Percentiles rank a stretch among this genome's conserved stretches.
Evolutionary conservation across 2,888 invertebrate species (phyloP).

Genomic region (Volucella bombylans): DNA sequence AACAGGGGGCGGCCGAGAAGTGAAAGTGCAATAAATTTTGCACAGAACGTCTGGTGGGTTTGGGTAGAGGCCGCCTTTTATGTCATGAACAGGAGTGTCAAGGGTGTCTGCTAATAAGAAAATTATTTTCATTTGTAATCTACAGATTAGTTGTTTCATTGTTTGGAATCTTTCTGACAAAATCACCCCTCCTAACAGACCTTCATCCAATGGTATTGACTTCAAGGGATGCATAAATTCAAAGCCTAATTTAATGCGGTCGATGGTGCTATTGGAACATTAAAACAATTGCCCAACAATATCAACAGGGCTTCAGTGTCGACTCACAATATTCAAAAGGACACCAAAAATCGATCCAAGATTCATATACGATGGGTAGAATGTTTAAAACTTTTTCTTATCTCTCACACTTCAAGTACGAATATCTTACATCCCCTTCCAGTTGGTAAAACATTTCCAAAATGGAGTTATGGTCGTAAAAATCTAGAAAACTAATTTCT

Average conservation of each 20-base stretch:
- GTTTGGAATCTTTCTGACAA: slow-evolving; percentile 60
- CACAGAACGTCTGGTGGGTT: slow-evolving; percentile 47
- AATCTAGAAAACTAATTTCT: slow-evolving; percentile 52
- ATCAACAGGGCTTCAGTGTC: slow-evolving; percentile 11
- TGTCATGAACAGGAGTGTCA: slow-evolving; percentile 46
- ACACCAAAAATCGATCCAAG: slow-evolving; percentile 56
- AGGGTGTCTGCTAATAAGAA: slow-evolving; percentile 47
- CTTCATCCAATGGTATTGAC: background rate
- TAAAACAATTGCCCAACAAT: slow-evolving; percentile 61
- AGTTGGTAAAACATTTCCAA: background rate
- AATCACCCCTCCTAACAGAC: background rate
- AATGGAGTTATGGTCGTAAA: slow-evolving; percentile 52
- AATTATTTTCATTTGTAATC: slow-evolving; percentile 71
- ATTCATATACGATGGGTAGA: slow-evolving; percentile 19
- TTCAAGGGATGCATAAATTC: slow-evolving; percentile 52
- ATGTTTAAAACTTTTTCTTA: slow-evolving; percentile 46
- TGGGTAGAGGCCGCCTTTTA: slow-evolving; percentile 36
- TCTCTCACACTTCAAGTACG: slow-evolving; percentile 17
- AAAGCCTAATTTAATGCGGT: slow-evolving; percentile 70
- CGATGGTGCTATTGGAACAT: slow-evolving; percentile 62
- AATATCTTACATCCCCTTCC: background rate
- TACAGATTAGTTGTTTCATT: slow-evolving; percentile 72
- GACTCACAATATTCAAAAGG: background rate
- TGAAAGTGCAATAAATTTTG: slow-evolving; percentile 72
- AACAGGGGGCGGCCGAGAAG: slow-evolving; percentile 43